Conservation (phyloP, 2,888 invertebrate species). For the Zhuqinia jingwanae region DNA sequence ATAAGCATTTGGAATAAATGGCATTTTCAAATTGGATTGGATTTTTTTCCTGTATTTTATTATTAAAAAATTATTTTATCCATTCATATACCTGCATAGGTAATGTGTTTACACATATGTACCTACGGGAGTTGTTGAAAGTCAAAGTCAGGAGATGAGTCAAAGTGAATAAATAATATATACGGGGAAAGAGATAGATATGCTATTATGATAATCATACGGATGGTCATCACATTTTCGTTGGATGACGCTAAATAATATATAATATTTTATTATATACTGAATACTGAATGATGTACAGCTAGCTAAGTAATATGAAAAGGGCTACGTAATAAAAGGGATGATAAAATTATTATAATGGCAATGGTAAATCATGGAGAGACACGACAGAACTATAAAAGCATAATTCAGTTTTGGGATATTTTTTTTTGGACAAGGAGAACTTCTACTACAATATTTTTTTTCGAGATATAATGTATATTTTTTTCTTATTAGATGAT, state of each 20-base stretch:
- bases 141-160: neutral
- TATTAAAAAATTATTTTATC: neutral
- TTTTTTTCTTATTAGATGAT: constrained; percentile 2
- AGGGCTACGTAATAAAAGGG: neutral
- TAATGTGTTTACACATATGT: no score
- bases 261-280: neutral
- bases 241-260: constrained; percentile 15
- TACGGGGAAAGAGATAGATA: neutral
- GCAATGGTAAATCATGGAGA: constrained; percentile 51
- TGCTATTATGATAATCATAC: constrained; percentile 63
- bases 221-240: constrained; percentile 29
- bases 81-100: no score
- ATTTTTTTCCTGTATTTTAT: neutral
- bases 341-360: constrained; percentile 18
- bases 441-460: constrained; percentile 10
- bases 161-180: neutral
- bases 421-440: constrained; percentile 24
- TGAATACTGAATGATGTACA: constrained; percentile 11
- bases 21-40: constrained; percentile 25
- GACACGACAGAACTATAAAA: constrained; percentile 62
- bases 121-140: neutral
- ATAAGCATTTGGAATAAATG: constrained; percentile 31
- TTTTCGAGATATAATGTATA: neutral
- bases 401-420: constrained; percentile 33
- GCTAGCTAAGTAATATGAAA: neutral